A percentile compares a stretch with the other conserved stretches of the same genome.
These are phyloP conservation scores for Agrochola lychnidis DNA, from an alignment of 2,888 invertebrate genomes.

Conservation along the genomic window DNA sequence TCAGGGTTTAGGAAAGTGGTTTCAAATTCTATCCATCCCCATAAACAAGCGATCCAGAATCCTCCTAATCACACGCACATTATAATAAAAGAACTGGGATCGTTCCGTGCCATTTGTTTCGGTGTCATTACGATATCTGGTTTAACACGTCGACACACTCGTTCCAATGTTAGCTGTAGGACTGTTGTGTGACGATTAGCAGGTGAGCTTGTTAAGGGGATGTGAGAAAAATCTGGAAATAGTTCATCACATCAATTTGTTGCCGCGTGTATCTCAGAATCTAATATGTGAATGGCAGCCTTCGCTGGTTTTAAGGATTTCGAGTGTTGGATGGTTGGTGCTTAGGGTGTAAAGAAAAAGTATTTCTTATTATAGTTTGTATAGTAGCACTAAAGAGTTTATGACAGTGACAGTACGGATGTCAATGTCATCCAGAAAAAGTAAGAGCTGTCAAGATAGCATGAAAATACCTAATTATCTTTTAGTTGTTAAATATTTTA, in stretches of 20 bases:
- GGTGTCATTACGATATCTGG: conserved; percentile 66
- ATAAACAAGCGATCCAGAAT: conserved; percentile 3
- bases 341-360: too few species aligned
- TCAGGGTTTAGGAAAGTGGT: too few species aligned
- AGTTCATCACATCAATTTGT: too few species aligned
- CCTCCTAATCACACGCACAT: conserved; percentile 55
- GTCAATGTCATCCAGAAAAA: too few species aligned
- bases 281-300: too few species aligned
- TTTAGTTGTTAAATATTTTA: too few species aligned
- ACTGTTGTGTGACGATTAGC: conserved; percentile 76
- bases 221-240: not conserved
- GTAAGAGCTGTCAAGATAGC: too few species aligned
- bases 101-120: conserved; percentile 76
- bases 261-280: not conserved
- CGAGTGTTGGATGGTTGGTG: not conserved
- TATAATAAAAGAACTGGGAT: conserved; percentile 65
- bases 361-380: too few species aligned
- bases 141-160: conserved; percentile 76
- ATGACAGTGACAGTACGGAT: too few species aligned
- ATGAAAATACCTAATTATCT: too few species aligned
- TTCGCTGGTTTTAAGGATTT: too few species aligned
- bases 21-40: not conserved
- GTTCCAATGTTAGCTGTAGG: conserved; percentile 55
- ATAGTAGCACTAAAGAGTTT: too few species aligned
- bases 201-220: conserved; percentile 75